Percentiles rank a stretch among this genome's conserved stretches.
phyloP scores from a whole-genome alignment of 1,140 invertebrate species.

The Rhopalosiphum maidis region DNA sequence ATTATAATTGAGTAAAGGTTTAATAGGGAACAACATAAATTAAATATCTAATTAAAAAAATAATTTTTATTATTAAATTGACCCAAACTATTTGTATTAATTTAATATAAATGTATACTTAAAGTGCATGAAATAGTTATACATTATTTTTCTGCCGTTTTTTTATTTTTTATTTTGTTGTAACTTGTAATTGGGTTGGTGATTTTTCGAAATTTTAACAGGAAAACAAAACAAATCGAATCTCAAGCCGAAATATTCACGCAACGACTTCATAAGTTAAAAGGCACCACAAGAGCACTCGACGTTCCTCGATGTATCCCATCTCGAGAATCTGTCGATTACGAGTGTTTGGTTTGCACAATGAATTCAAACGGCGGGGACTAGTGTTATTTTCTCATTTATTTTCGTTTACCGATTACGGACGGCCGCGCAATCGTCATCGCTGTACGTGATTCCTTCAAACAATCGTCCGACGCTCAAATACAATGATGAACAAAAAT shows the following conservation, averaged over 20 bases:
- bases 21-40: not conserved
- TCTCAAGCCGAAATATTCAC: not conserved
- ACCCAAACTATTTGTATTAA: not conserved
- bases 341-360: not conserved
- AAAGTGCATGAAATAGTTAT: not conserved
- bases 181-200: not conserved
- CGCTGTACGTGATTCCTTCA: not conserved
- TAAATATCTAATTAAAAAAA: not conserved
- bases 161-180: not conserved
- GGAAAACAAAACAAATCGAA: not conserved
- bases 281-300: not conserved
- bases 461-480: not conserved
- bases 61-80: not conserved
- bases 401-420: not conserved
- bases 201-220: not conserved
- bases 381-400: not conserved
- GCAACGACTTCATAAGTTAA: not conserved
- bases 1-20: not conserved
- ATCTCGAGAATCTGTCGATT: not conserved
- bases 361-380: not conserved
- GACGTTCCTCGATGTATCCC: not conserved
- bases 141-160: not conserved
- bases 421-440: not conserved
- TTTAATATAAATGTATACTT: not conserved
- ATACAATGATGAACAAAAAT: slow-evolving; percentile 4